Conservation (phyloP, 2,888 invertebrate species). For the Luperina nickerlii region DNA sequence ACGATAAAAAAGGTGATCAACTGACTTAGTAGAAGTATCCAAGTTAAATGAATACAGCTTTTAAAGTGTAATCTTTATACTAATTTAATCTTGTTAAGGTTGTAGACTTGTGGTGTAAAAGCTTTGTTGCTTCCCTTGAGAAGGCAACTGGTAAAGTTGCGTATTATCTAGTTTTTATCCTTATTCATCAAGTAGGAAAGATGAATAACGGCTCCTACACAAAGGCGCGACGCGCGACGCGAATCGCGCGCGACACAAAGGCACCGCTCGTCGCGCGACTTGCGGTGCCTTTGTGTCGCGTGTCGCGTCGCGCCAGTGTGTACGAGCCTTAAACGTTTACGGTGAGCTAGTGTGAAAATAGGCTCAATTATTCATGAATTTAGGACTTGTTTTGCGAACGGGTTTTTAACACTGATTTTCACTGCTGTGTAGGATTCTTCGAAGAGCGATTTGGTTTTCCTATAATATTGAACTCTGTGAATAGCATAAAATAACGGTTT, state of each 20-base stretch:
- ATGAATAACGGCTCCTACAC: too few relatives aligned
- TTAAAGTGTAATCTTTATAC: conserved; percentile 48
- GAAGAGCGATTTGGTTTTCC: background rate
- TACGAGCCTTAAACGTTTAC: too few relatives aligned
- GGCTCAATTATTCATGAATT: conserved; percentile 46
- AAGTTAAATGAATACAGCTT: conserved; percentile 38
- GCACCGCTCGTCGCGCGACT: too few relatives aligned
- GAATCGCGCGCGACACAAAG: too few relatives aligned
- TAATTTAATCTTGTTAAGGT: conserved; percentile 40
- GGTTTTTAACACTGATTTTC: background rate
- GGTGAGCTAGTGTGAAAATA: conserved; percentile 2
- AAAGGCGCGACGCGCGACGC: too few relatives aligned
- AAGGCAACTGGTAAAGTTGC: background rate
- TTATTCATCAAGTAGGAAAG: background rate
- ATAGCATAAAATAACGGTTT: background rate
- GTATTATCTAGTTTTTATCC: conserved; percentile 27
- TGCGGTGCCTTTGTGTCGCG: too few relatives aligned
- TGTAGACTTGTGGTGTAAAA: background rate
- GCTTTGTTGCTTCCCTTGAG: conserved; percentile 19
- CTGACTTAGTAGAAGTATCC: conserved; percentile 30
- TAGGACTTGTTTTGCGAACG: conserved; percentile 15
- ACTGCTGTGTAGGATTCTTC: background rate
- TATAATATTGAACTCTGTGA: background rate
- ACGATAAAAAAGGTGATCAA: conserved; percentile 9
- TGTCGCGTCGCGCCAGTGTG: too few relatives aligned